Evolutionary conservation across 35 echinoderm and acorn worm species (phyloP).

Genomic region (Amphiura filiformis): DNA sequence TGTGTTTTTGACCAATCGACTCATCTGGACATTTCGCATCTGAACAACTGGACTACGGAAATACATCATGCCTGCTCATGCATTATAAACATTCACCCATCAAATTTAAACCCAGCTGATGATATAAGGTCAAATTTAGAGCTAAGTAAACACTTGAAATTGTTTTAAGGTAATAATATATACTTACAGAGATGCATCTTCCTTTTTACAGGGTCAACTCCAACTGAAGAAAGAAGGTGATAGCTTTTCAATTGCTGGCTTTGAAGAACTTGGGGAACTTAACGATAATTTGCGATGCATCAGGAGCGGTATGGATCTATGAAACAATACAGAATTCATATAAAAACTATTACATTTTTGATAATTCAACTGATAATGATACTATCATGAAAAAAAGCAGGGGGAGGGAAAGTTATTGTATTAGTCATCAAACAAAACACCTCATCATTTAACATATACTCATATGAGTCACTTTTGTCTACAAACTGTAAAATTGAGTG

Average conservation of each 20-base stretch:
- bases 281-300: neutral
- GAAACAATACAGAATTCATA: neutral
- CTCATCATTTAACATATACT: neutral
- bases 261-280: neutral
- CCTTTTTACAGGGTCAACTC: neutral
- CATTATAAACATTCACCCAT: too few relatives aligned
- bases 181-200: too few relatives aligned
- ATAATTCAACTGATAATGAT: neutral
- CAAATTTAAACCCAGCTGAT: too few relatives aligned
- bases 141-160: too few relatives aligned
- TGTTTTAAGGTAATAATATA: too few relatives aligned
- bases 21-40: too few relatives aligned
- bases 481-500: too few relatives aligned
- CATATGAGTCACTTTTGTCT: too few relatives aligned
- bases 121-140: too few relatives aligned
- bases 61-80: too few relatives aligned
- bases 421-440: neutral
- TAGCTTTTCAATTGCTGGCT: neutral
- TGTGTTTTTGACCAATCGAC: too few relatives aligned
- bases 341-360: neutral
- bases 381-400: neutral
- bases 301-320: neutral
- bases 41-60: too few relatives aligned
- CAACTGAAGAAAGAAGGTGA: neutral
- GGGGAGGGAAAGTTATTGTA: neutral